Evolutionary conservation across 2,113 vertebrate species (phyloP).

Genomic region (Argyrosomus japonicus): DNA sequence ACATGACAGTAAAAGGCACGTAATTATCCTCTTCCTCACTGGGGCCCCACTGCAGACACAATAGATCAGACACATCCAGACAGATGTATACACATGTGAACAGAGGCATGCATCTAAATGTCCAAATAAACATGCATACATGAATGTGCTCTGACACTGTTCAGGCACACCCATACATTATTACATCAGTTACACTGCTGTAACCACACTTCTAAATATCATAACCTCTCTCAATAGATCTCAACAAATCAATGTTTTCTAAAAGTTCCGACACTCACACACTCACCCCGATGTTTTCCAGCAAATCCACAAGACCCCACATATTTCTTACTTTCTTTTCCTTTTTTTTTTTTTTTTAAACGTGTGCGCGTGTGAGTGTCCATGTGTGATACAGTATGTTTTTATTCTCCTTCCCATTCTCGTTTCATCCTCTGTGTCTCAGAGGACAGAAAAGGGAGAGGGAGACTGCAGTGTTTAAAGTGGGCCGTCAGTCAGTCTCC

Average conservation of each 20-base stretch:
- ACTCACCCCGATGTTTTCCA: constrained; percentile 23
- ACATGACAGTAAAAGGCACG: constrained; percentile 60
- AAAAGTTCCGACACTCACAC: neutral
- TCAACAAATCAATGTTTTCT: constrained; percentile 1
- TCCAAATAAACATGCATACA: constrained; percentile 21
- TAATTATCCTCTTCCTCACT: constrained; percentile 60
- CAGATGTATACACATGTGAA: constrained; percentile 19
- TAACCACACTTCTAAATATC: neutral
- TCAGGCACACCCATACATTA: neutral
- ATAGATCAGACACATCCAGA: constrained; percentile 34
- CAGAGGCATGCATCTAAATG: constrained; percentile 28
- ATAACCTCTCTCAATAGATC: constrained; percentile 4
- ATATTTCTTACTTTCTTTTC: neutral
- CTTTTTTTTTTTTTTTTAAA: neutral
- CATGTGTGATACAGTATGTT: constrained; percentile 38
- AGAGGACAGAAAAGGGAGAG: constrained; percentile 53
- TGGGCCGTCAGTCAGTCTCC: constrained; percentile 77
- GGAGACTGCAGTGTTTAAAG: constrained; percentile 76
- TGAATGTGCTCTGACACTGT: neutral
- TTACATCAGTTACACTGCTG: neutral
- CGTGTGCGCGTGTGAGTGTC: constrained; percentile 15
- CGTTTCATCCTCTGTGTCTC: constrained; percentile 63
- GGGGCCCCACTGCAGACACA: constrained; percentile 32
- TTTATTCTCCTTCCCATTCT: constrained; percentile 53
- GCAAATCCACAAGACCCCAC: constrained; percentile 24